A percentile compares a stretch with the other conserved stretches of the same genome.
These are phyloP conservation scores for Scaptomyza tumidula DNA, from an alignment of 2,888 invertebrate species.

Conservation along the genomic window DNA sequence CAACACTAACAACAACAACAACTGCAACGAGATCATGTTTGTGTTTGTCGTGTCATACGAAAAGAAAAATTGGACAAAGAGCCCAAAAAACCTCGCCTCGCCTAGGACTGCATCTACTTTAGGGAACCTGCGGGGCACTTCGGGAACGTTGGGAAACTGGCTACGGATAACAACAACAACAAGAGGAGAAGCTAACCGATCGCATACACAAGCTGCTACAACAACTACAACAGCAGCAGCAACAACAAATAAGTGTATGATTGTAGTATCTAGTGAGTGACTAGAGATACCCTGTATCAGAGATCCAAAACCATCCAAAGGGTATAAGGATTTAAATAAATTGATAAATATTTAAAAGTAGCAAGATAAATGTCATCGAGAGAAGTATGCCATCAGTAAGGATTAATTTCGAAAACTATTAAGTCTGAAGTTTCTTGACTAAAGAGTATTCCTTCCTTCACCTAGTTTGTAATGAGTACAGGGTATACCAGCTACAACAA, in stretches of 20 bases:
- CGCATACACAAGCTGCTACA: conserved; percentile 26
- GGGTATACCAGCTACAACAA: conserved; percentile 11
- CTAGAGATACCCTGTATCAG: not conserved
- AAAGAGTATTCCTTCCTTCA: not conserved
- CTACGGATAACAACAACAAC: conserved; percentile 44
- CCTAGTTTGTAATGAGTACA: not conserved
- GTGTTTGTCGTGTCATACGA: conserved; percentile 80
- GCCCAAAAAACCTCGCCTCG: conserved; percentile 42
- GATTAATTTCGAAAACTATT: too few relatives aligned
- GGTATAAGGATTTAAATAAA: too few relatives aligned
- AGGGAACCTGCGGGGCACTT: not conserved
- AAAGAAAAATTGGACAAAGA: conserved; percentile 70
- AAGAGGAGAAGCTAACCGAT: conserved; percentile 35
- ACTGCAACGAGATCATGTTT: conserved; percentile 76
- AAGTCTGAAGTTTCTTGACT: too few relatives aligned
- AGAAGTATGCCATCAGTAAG: too few relatives aligned
- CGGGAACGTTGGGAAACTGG: conserved; percentile 13
- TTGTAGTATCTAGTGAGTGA: not conserved
- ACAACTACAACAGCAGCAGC: conserved; percentile 24
- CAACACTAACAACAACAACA: conserved; percentile 37
- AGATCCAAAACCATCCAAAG: too few relatives aligned
- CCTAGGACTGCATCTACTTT: conserved; percentile 22
- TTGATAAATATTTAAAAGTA: too few relatives aligned
- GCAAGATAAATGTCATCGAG: too few relatives aligned
- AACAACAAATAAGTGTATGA: conserved; percentile 10